Evolutionary conservation across 2,113 vertebrate species (phyloP).

Genomic region (Procavia capensis): DNA sequence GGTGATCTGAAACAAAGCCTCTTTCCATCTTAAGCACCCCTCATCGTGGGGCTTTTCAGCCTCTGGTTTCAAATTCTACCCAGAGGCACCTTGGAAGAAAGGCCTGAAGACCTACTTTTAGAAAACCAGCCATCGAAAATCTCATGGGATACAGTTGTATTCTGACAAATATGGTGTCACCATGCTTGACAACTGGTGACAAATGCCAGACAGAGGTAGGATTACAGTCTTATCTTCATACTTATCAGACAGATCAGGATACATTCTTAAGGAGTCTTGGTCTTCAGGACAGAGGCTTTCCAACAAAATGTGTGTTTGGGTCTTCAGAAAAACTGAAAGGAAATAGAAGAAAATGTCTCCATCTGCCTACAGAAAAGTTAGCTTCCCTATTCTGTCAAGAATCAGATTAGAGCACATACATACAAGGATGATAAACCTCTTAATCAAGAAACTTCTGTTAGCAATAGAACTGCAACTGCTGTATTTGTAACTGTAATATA

Average conservation of each 20-base stretch:
- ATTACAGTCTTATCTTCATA: background rate
- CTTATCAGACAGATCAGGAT: background rate
- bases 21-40: too few relatives aligned
- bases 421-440: conserved; percentile 6
- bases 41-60: too few relatives aligned
- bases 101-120: background rate
- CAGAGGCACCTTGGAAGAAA: background rate
- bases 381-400: conserved; percentile 37
- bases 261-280: background rate
- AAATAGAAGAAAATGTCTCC: background rate
- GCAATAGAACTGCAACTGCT: background rate
- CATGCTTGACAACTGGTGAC: background rate
- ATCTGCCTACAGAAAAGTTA: background rate
- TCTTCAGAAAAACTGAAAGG: conserved; percentile 15
- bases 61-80: background rate
- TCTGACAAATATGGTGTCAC: background rate
- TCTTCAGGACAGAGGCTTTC: background rate
- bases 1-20: too few relatives aligned
- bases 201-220: background rate
- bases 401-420: background rate
- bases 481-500: conserved; percentile 42
- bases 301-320: background rate
- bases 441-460: conserved; percentile 45
- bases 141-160: background rate
- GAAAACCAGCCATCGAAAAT: background rate